Base-by-base conservation (phyloP, 2,888 invertebrate genomes). In the Chironomus riparius region DNA sequence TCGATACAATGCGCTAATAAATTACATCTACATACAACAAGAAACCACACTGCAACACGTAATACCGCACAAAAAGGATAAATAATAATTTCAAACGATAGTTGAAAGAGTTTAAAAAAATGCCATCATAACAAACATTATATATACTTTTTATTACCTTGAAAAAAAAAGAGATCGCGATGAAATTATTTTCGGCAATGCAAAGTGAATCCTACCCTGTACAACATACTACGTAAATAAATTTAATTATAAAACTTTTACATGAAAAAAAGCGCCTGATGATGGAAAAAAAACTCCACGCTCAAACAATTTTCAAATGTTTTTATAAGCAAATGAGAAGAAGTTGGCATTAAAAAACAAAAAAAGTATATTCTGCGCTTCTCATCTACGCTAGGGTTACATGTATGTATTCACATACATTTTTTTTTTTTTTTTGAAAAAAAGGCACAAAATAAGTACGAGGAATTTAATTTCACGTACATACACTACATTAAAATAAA, bases 401-500 rank as follows among this genome's bases (percentile, higher is more conserved):
- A 65, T 56, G 18, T 56, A 56, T 56, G 15, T 50, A 15, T 50
- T n/a, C 50, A 48, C 15, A 56, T n/a, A 56, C 6, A 15, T 4
- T 56, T 70, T 48, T 48, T 50, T 48, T 50, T 70, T 70, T 50
- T 56, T 56, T 56, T 6, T 2, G 3, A 15, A 38, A 38, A 38
- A 38, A 56, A 56, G 56, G 56, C 56, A 56, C 56, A 15, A 56
- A 18, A 18, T 18, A 38, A 38, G 56, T 15, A 56, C n/a, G 56
- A 65, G 65, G 65, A 65, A 65, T 72, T 72, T 72, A 72, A 72
- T 72, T 62, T 72, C 72, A 72, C 38, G 38, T 56, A 56, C 72
- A 72, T 72, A 72, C 72, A 72, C 72, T 72, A 72, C 72, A 72
- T 72, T 72, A 72, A 72, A 72, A 72, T 72, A 72, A 72, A 72